Percentiles rank a stretch among this genome's conserved stretches.
Evolutionary conservation across 2,113 vertebrate genomes (phyloP).

Genomic region (Tragelaphus buxtoni): DNA sequence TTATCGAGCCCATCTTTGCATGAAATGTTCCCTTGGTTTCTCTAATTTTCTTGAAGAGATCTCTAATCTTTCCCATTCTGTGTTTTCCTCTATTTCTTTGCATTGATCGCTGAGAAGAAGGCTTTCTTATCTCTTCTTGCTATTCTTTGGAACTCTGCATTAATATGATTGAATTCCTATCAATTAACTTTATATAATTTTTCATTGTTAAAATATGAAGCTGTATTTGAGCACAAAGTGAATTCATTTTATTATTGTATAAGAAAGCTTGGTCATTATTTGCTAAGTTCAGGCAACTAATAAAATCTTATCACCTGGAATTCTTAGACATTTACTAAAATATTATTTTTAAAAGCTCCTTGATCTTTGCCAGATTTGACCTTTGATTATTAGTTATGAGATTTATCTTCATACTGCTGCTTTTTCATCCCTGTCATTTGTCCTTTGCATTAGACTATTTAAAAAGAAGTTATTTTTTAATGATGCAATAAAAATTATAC

Average conservation of each 20-base stretch:
- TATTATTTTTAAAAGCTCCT: background rate
- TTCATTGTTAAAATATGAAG: background rate
- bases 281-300: background rate
- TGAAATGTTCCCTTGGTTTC: too few relatives aligned
- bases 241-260: background rate
- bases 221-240: background rate
- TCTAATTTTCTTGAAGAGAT: too few relatives aligned
- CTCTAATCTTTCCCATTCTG: too few relatives aligned
- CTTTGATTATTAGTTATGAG: constrained; percentile 49
- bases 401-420: background rate
- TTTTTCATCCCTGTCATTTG: background rate
- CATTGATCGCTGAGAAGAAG: too few relatives aligned
- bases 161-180: background rate
- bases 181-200: background rate
- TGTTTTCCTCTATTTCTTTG: too few relatives aligned
- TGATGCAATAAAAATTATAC: background rate
- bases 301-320: constrained; percentile 29
- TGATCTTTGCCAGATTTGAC: constrained; percentile 22
- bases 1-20: too few relatives aligned
- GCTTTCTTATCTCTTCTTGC: too few relatives aligned
- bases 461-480: background rate
- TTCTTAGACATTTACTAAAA: background rate
- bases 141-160: too few relatives aligned
- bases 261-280: background rate
- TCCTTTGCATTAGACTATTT: background rate